phyloP scores from a whole-genome alignment of 2,113 vertebrate genomes.

The Dicentrarchus labrax region DNA sequence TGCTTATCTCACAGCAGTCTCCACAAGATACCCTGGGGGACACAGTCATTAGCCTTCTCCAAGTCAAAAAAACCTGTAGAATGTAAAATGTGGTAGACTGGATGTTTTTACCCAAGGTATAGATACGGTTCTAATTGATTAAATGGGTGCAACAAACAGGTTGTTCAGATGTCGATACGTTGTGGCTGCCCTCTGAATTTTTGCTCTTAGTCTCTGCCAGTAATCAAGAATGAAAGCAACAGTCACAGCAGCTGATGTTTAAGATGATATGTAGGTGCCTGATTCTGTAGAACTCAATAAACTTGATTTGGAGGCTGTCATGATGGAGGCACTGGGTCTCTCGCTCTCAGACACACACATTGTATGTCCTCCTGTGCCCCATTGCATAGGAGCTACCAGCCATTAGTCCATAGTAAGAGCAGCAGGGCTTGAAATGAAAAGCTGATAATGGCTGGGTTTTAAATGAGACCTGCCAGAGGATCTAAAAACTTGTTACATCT shows the following conservation, averaged over 20 bases:
- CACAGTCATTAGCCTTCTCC: too few relatives aligned
- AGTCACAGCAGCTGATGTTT: neutral
- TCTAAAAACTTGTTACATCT: constrained; percentile 56
- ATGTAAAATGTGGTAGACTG: too few relatives aligned
- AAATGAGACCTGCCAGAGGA: constrained; percentile 46
- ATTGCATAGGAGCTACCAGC: constrained; percentile 9
- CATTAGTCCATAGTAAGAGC: constrained; percentile 41
- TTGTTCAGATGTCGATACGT: too few relatives aligned
- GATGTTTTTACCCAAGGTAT: too few relatives aligned
- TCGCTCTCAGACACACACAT: neutral
- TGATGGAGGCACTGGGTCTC: neutral
- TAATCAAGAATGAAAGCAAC: too few relatives aligned
- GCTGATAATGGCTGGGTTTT: constrained; percentile 50
- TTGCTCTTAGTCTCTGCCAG: too few relatives aligned
- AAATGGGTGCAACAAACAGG: too few relatives aligned
- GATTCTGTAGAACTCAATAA: neutral
- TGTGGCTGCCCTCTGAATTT: too few relatives aligned
- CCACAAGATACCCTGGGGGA: too few relatives aligned
- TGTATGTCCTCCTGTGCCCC: neutral
- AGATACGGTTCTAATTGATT: too few relatives aligned
- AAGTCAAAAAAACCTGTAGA: too few relatives aligned
- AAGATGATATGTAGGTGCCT: neutral
- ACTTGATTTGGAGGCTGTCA: neutral
- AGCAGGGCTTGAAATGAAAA: constrained; percentile 60
- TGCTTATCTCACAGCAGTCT: too few relatives aligned